Conservation (phyloP, 2,113 vertebrate species). For the Alethe diademata region DNA sequence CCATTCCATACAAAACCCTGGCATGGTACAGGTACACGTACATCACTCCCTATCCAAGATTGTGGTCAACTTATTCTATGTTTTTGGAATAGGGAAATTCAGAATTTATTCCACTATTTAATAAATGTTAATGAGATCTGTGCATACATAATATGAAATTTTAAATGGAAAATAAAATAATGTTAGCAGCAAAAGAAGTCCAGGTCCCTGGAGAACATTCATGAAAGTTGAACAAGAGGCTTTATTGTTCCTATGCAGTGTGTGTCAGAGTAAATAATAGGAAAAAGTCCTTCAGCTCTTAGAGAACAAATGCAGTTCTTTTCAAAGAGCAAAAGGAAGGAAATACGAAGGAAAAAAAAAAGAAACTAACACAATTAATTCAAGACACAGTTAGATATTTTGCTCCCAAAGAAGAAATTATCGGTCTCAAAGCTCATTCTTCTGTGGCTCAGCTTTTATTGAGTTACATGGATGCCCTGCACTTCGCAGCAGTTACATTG, state of each 20-base stretch:
- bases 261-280: background rate
- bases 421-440: background rate
- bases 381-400: background rate
- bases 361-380: background rate
- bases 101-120: background rate
- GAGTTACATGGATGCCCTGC: background rate
- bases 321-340: background rate
- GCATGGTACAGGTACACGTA: rapidly evolving
- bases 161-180: background rate
- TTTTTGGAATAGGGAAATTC: background rate
- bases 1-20: background rate
- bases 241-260: background rate
- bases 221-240: background rate
- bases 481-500: background rate
- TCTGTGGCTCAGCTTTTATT: background rate
- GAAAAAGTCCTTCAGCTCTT: background rate
- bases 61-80: rapidly evolving
- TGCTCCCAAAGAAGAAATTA: background rate
- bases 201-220: background rate
- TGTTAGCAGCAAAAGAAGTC: background rate
- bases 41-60: rapidly evolving
- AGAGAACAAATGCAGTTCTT: background rate
- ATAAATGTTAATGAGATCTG: background rate
- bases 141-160: background rate
- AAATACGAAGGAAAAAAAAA: background rate